Evolutionary conservation across 2,797 vertebrate species (phyloP), one percentile per base, ranked within the genome.

Genomic region (Halcyon smyrnensis): DNA sequence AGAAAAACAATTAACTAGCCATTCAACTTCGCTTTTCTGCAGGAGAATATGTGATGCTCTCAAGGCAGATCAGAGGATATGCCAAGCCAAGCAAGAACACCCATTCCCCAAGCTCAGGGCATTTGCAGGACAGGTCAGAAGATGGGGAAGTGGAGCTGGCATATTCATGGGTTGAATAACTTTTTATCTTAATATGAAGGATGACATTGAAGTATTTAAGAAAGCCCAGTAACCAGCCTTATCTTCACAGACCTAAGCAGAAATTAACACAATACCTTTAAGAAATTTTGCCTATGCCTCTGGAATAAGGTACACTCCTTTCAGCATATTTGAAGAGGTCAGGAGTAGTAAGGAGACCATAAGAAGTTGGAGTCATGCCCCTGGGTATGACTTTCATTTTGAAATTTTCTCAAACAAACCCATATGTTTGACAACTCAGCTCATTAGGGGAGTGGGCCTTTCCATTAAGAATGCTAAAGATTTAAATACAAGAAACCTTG

Each of bases 11-110:
- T 23, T 64, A 37, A 24, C 15, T 7, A 45, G 37, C 60, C 65
- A 6, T 8, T n/a, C 70, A 67, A 11, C 30, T 45, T 32, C 51
- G 25, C 24, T 50, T 4, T 46, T 4, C 46, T 30, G 34, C 1
- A 4, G 9, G 15, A 64, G 18, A 41, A 51, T 4, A 6, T 0
- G 1, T 5, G 51, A 34, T 62, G 67, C 17, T 75, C 60, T 65
- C 28, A 19, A 41, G 25, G 34, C 24, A 64, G 54, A 32, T 9
- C 9, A 81, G 14, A 18, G 23, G 3, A 34, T 15, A 71, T n/a
- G 85, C 62, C 27, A 65, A 50, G 37, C 46, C 4, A 24, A 30
- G 28, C 3, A 6, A 65, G 28, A 18, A 34, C 6, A 5, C 6
- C 46, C 30, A 3, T 14, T 39, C 27, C 46, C 51, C 43, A 43